Conservation (phyloP, 1,140 invertebrate genomes). For the Zaprionus inermis region DNA sequence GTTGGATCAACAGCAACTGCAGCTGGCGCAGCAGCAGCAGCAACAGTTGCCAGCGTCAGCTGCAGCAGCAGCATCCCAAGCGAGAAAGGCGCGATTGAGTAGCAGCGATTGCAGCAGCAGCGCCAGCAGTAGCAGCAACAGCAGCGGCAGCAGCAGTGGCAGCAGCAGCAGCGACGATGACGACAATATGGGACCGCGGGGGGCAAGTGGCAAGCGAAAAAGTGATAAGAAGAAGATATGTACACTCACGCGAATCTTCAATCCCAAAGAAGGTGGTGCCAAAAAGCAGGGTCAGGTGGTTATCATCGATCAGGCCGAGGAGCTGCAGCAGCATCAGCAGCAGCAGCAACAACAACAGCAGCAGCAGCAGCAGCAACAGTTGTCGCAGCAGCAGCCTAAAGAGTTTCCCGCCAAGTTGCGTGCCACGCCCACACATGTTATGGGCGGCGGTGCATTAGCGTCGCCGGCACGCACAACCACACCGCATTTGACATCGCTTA, state of each 20-base stretch:
- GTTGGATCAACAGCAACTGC: slow-evolving; percentile 27
- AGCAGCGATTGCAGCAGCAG: slow-evolving; percentile 49
- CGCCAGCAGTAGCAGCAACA: slow-evolving; percentile 28
- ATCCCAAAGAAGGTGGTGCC: slow-evolving; percentile 86
- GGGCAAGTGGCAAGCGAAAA: slow-evolving; percentile 58
- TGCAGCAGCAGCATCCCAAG: background rate
- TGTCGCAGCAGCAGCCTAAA: slow-evolving; percentile 26
- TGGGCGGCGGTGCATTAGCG: slow-evolving; percentile 55
- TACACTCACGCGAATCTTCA: slow-evolving; percentile 88
- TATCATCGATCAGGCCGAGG: slow-evolving; percentile 79
- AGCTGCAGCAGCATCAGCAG: slow-evolving; percentile 56
- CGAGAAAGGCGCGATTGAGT: slow-evolving; percentile 12
- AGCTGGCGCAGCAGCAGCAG: slow-evolving; percentile 20
- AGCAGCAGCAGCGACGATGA: slow-evolving; percentile 67
- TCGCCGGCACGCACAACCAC: slow-evolving; percentile 68
- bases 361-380: slow-evolving; percentile 27
- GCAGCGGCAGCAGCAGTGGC: slow-evolving; percentile 33
- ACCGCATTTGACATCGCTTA: slow-evolving; percentile 65
- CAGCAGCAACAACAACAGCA: slow-evolving; percentile 58
- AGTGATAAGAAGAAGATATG: slow-evolving; percentile 89
- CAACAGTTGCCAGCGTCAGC: slow-evolving; percentile 4
- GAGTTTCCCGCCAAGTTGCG: slow-evolving; percentile 45
- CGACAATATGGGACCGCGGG: slow-evolving; percentile 45
- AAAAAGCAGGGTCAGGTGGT: slow-evolving; percentile 85
- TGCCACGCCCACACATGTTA: slow-evolving; percentile 61